Percentiles rank a stretch among this genome's conserved stretches.
These are phyloP conservation scores for Sternotherus odoratus DNA, from an alignment of 2,797 vertebrate species.

Conservation along the genomic window DNA sequence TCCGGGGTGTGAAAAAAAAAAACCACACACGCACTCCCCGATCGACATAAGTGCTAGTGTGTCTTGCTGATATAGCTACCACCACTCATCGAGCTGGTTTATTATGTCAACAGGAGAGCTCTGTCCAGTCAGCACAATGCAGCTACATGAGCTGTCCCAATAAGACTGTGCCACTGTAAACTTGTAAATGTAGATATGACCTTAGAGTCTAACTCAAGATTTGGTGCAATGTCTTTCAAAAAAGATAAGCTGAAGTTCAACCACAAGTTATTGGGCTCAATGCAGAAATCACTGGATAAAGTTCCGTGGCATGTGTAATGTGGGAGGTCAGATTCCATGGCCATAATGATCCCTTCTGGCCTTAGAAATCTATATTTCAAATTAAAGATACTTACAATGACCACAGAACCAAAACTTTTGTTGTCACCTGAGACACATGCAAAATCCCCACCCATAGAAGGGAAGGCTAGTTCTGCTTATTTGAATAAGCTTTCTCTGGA, in stretches of 20 bases:
- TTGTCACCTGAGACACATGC: background rate
- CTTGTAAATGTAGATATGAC: background rate
- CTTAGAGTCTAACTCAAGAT: background rate
- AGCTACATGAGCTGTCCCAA: no score
- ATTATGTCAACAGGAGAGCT: no score
- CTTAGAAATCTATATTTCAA: background rate
- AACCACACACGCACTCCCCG: no score
- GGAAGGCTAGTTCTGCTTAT: background rate
- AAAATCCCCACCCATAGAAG: background rate
- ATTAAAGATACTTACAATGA: constrained; percentile 4
- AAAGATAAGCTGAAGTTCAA: background rate
- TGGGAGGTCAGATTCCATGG: background rate
- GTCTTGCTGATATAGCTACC: no score
- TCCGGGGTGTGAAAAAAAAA: no score
- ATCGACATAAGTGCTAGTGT: no score
- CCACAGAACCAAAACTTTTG: background rate
- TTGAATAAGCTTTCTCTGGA: background rate
- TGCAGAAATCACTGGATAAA: background rate
- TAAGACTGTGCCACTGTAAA: no score
- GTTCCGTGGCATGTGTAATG: background rate
- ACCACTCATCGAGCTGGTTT: no score
- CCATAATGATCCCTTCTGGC: background rate
- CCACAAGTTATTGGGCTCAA: background rate
- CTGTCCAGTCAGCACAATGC: no score
- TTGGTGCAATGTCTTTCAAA: background rate